Evolutionary conservation across 2,888 invertebrate genomes (phyloP), one percentile per base, ranked within the genome.

Genomic region (Scaptomyza caliginosa): DNA sequence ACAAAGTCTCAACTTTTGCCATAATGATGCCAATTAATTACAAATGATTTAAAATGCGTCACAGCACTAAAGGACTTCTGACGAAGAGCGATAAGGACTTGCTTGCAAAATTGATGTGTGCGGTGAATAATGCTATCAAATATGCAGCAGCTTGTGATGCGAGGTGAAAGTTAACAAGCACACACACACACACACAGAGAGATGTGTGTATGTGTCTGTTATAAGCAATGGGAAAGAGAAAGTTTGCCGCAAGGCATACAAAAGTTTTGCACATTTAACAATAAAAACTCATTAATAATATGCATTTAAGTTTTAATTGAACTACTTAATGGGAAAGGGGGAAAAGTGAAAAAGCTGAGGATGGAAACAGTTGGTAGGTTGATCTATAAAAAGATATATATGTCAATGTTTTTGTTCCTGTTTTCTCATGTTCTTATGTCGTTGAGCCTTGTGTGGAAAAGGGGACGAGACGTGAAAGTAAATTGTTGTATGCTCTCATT

Each of bases 201-300:
- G 13, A n/a, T 39, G 13, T 24, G 36, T 30, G 38, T 36, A 30
- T 34, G 43, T 26, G 43, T 7, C 24, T 36, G 24, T 2, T 26
- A 24, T 50, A 26, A 38, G 28, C n/a, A n/a, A n/a, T n/a, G n/a
- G 23, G 45, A 34, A 13, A 50, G 30, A 23, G 51, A 63, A 59
- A 63, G 62, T 62, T 58, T n/a, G 54, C 83, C 76, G 73, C 67
- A 43, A 79, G 79, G 67, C 66, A 34, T 16, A 67, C 39, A 74
- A 65, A 77, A 62, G 51, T 85, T 77, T 69, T 66, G 51, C 71
- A 56, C 85, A 68, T 82, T 82, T 72, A 76, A 83, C 86, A 83
- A 83, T 83, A 83, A 83, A 86, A 83, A 80, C 86, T 86, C 83
- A 83, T 83, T 83, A 86, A 83, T 86, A 83, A 80, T 77, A 80